phyloP scores from a whole-genome alignment of 2,797 vertebrate species.

The Halcyon chelicuti region DNA sequence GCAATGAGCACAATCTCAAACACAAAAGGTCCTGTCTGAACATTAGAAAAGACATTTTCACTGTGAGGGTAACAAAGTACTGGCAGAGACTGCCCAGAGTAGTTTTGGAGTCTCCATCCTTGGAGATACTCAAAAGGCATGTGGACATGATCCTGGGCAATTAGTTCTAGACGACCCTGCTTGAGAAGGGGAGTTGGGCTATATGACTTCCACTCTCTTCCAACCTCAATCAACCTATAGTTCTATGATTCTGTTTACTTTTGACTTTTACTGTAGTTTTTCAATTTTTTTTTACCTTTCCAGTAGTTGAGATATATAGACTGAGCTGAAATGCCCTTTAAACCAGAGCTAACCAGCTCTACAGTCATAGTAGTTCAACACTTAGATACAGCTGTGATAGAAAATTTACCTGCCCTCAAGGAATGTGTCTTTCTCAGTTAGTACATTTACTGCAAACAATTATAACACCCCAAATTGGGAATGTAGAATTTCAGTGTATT shows the following conservation, averaged over 20 bases:
- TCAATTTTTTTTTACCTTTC: neutral
- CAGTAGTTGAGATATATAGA: neutral
- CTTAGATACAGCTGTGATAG: neutral
- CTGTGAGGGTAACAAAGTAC: too few relatives aligned
- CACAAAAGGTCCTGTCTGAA: too few relatives aligned
- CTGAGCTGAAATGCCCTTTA: neutral
- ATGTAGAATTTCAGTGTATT: neutral
- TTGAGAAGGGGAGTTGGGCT: accelerated
- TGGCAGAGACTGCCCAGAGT: too few relatives aligned
- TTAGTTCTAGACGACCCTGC: neutral
- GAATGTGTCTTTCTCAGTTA: neutral
- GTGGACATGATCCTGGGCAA: neutral
- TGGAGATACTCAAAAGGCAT: too few relatives aligned
- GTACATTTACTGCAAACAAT: neutral
- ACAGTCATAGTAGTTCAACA: neutral
- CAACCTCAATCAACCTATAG: neutral
- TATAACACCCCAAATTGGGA: neutral
- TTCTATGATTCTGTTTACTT: neutral
- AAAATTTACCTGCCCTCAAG: neutral
- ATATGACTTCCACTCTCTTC: neutral
- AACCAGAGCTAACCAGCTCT: neutral
- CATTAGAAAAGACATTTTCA: too few relatives aligned
- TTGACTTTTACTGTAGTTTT: neutral
- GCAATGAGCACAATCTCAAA: too few relatives aligned
- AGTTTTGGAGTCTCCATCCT: too few relatives aligned